Evolutionary conservation across 2,797 vertebrate genomes (phyloP), one percentile per base, ranked within the genome.

Genomic region (Malurus leucopterus): DNA sequence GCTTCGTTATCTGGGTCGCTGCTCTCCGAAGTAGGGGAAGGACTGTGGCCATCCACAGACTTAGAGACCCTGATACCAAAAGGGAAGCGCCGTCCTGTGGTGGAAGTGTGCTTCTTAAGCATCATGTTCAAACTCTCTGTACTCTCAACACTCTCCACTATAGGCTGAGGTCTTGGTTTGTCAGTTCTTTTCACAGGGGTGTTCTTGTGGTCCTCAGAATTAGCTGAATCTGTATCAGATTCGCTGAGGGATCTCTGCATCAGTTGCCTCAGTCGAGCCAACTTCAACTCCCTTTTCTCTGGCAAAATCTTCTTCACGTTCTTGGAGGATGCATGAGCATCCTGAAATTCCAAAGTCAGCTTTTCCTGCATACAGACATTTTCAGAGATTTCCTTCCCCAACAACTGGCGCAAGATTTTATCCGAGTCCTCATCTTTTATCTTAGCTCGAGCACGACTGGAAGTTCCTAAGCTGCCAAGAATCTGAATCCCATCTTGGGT

Each of bases 201-300:
- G 47, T 96, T 98, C 93, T 98, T 98, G 46, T 97, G 97, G 22
- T 99, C 99, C 89, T 99, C 99, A 0, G 97, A 96, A 15, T 98
- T 98, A 71, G 97, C 98, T 13, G 96, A 97, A 63, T 99, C 99
- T 0, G 99, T 98, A 72, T 99, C 99, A 0, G 99, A 99, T 79
- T 99, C 99, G 0, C 99, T 99, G 71, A 99, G 98, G 0, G 98
- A 99, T 55, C 99, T 97, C 95, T 99, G 99, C 98, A 99, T 99
- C 86, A 99, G 97, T 94, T 99, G 98, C 55, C 98, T 98, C 77
- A 99, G 97, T 55, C 99, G 96, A 5, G 98, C 98, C 47, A 99
- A 96, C 93, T 99, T 99, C 61, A 99, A 96, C 81, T 99, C 99
- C 43, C 98, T 97, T 95, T 98, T 97, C 92, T 99, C 98, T 61